A percentile compares a stretch with the other conserved stretches of the same genome.
phyloP scores from a whole-genome alignment of 2,797 vertebrate species.

The Passerculus sandwichensis region DNA sequence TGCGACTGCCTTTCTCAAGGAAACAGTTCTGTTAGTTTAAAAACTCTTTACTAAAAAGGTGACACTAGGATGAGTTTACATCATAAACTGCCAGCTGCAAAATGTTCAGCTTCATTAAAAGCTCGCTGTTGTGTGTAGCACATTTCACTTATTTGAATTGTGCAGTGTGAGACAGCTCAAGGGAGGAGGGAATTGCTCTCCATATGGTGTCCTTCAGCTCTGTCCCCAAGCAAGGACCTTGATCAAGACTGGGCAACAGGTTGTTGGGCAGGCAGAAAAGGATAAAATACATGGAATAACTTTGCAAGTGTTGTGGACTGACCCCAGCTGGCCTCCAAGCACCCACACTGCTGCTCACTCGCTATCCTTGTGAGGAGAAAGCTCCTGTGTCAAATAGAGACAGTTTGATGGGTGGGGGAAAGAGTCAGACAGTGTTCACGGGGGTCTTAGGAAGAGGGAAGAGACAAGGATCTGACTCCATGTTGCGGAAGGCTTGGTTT shows the following conservation, averaged over 20 bases:
- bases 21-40: not conserved
- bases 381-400: not conserved
- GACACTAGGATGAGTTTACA: not conserved
- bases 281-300: not conserved
- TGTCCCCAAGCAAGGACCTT: not conserved
- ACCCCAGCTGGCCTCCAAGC: not conserved
- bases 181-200: not conserved
- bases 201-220: not conserved
- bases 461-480: no score
- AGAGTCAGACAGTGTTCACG: no score
- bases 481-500: no score
- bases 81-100: not conserved
- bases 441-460: no score
- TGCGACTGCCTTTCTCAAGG: not conserved
- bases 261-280: not conserved
- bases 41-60: not conserved
- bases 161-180: not conserved
- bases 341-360: not conserved
- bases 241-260: not conserved
- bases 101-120: constrained; percentile 12
- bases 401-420: not conserved
- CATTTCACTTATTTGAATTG: not conserved
- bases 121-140: not conserved
- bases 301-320: not conserved
- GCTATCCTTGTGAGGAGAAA: not conserved